Conservation (phyloP, 2,888 invertebrate genomes). For the Sturmia bella region DNA sequence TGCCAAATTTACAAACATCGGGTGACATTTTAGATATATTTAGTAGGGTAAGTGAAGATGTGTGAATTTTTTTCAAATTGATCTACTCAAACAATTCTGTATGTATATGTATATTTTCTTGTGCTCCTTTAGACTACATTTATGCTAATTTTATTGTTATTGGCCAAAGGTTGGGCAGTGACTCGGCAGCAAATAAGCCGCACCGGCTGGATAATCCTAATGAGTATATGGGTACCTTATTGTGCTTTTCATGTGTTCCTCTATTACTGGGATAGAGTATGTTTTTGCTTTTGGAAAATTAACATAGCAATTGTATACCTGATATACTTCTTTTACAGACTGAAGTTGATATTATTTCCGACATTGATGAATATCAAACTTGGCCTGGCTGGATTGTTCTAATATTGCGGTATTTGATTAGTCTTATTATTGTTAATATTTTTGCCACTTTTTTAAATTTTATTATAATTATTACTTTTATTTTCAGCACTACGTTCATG, state of each 20-base stretch:
- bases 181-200: constrained; percentile 94
- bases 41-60: constrained; percentile 88
- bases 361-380: constrained; percentile 98
- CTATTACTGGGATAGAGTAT: constrained; percentile 98
- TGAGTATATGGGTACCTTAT: constrained; percentile 93
- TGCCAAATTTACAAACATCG: constrained; percentile 89
- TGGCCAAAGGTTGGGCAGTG: constrained; percentile 99
- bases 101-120: constrained; percentile 13
- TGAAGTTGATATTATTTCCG: constrained; percentile 97
- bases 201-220: constrained; percentile 85
- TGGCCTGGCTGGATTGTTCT: constrained; percentile 98
- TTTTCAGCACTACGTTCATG: constrained; percentile 88
- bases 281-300: constrained; percentile 73
- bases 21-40: constrained; percentile 96
- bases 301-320: neutral
- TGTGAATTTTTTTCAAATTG: neutral
- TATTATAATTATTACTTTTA: neutral
- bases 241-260: constrained; percentile 94
- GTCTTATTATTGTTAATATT: too few species aligned
- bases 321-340: constrained; percentile 85
- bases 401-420: constrained; percentile 84
- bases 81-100: too few species aligned
- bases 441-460: neutral
- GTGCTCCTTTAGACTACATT: constrained; percentile 89
- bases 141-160: constrained; percentile 93